Base-by-base conservation (phyloP, 2,888 invertebrate genomes). In the Lymantria monacha region DNA sequence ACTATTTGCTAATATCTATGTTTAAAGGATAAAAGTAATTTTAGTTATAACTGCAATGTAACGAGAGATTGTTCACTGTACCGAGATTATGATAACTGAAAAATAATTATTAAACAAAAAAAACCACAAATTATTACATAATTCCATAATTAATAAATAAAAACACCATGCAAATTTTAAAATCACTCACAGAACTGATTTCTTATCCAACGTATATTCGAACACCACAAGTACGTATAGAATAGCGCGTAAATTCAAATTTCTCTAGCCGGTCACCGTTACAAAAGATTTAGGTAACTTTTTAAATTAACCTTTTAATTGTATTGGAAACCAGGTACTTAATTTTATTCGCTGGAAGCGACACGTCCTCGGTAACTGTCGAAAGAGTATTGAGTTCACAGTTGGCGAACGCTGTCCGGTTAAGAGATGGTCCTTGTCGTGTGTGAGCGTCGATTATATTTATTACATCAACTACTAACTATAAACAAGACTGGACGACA, bases 381-480 rank as follows among this genome's bases (percentile, higher is more conserved):
- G 83, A 84, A 83, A 77, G 85, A 81, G 84, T 80, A 85, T 89
- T 83, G 87, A 87, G 82, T 83, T 78, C 77, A 77, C 79, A 77
- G 79, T 79, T 80, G 83, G 82, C 85, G 74, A 75, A 77, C 78
- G 81, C 75, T 73, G 70, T 76, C 76, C 71, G 70, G 76, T 76
- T 71, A 78, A 76, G 77, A 78, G 74, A 72, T 74, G 79, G 77
- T 78, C 74, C 78, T 76, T 84, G 85, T 84, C 84, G 79, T 69
- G 72, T 79, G 82, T 79, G 81, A 74, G 85, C 81, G 85, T 87
- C 82, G 84, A 89, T 87, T 90, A 87, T 90, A 90, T 91, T 88
- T 90, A 89, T 87, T 89, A 84, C 87, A 84, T 80, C 80, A 79
- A 76, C 69, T 59, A 57, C 79, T 74, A 76, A 81, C 85, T 87